Percentiles rank a stretch among this genome's conserved stretches.
Evolutionary conservation across 2,797 vertebrate genomes (phyloP).

Genomic region (Pampus argenteus): DNA sequence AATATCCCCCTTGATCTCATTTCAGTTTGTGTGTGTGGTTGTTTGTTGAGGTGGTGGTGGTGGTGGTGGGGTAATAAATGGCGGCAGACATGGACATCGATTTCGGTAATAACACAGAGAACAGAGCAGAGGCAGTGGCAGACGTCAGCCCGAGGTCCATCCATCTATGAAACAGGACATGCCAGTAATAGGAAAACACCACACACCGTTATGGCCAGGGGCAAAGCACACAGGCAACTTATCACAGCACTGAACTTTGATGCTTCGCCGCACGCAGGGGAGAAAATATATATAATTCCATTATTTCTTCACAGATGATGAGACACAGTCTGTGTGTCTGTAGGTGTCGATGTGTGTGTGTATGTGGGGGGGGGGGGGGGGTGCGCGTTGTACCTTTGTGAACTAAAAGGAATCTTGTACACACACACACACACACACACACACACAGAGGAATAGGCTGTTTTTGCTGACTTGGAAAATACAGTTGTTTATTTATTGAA

Average conservation of each 20-base stretch:
- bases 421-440: constrained; percentile 23
- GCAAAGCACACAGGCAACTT: constrained; percentile 84
- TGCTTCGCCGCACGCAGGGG: constrained; percentile 78
- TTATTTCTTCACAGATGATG: constrained; percentile 91
- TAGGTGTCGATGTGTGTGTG: constrained; percentile 36
- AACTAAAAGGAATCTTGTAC: constrained; percentile 52
- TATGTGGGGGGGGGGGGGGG: constrained; percentile 31
- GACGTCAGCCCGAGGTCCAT: constrained; percentile 86
- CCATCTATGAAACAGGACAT: constrained; percentile 88
- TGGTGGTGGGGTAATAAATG: constrained; percentile 85
- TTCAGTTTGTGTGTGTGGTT: constrained; percentile 59
- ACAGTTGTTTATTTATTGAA: constrained; percentile 83
- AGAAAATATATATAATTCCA: constrained; percentile 89
- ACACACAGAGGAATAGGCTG: constrained; percentile 60
- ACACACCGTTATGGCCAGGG: constrained; percentile 84
- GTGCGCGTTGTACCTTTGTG: constrained; percentile 52
- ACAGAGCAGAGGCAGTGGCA: constrained; percentile 81
- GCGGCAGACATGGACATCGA: constrained; percentile 82
- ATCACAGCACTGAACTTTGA: constrained; percentile 88
- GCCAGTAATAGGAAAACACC: constrained; percentile 88
- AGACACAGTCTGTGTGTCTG: constrained; percentile 78
- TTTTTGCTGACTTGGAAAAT: constrained; percentile 77
- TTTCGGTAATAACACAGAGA: constrained; percentile 81
- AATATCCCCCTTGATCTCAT: constrained; percentile 69
- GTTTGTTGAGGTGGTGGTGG: constrained; percentile 72